These are phyloP conservation scores for Carettochelys insculpta DNA, from an alignment of 2,113 vertebrate genomes.

Conservation along the genomic window DNA sequence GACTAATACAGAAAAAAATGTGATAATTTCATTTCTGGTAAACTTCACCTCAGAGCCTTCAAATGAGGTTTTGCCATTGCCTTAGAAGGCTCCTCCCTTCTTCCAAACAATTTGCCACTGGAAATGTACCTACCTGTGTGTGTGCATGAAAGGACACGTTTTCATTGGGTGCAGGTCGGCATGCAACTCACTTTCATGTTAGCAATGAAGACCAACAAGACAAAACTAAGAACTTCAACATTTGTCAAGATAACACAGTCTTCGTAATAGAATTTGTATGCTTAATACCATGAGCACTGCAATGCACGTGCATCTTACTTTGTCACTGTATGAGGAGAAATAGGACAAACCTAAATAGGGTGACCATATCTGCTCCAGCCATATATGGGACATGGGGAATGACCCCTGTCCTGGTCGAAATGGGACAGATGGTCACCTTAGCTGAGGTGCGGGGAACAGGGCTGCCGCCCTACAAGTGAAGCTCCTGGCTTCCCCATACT, in stretches of 20 bases:
- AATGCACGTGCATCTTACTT: background rate
- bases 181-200: constrained; percentile 13
- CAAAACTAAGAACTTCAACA: constrained; percentile 50
- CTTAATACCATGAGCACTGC: background rate
- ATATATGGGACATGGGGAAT: no score
- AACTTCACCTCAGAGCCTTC: background rate
- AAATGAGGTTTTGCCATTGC: background rate
- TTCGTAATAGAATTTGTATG: constrained; percentile 41
- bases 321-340: constrained; percentile 1
- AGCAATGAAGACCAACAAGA: constrained; percentile 49
- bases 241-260: constrained; percentile 42
- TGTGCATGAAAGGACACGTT: constrained; percentile 38
- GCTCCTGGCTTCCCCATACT: no score
- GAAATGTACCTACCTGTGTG: background rate
- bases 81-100: constrained; percentile 23
- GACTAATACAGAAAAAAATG: background rate
- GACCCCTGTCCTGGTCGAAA: no score
- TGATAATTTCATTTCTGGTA: constrained; percentile 3
- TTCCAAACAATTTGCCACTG: background rate
- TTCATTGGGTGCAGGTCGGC: constrained; percentile 43
- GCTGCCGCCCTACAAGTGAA: no score
- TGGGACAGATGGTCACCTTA: no score
- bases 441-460: no score
- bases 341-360: no score
- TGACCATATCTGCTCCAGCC: no score